Conservation (phyloP, 1,140 invertebrate species). For the Listronotus bonariensis region DNA sequence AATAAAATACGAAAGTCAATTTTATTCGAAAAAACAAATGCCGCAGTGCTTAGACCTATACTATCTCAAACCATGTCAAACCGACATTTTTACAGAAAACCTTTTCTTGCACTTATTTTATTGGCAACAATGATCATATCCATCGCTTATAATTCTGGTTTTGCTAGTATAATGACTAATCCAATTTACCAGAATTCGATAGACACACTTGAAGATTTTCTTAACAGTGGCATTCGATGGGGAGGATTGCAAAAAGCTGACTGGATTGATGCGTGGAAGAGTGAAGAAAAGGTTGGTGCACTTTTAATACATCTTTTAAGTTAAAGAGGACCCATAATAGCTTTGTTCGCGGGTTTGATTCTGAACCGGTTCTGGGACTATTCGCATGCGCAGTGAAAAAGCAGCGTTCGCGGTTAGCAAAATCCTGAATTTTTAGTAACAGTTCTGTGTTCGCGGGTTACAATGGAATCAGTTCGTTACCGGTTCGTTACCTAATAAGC, state of each 20-base stretch:
- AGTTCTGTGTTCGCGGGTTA: too few relatives aligned
- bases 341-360: too few relatives aligned
- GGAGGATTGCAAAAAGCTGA: constrained; percentile 35
- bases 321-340: too few relatives aligned
- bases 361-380: too few relatives aligned
- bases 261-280: constrained; percentile 11
- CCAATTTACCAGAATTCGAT: constrained; percentile 52
- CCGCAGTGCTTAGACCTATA: background rate
- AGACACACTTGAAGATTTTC: constrained; percentile 42
- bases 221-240: constrained; percentile 38
- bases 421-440: too few relatives aligned
- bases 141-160: constrained; percentile 58
- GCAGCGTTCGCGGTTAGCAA: too few relatives aligned
- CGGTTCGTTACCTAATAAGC: too few relatives aligned
- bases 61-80: background rate
- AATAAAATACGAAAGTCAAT: background rate
- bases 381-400: too few relatives aligned
- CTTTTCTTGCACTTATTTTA: constrained; percentile 50
- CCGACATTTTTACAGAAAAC: background rate
- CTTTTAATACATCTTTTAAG: too few relatives aligned
- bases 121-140: constrained; percentile 58
- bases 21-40: background rate
- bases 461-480: too few relatives aligned
- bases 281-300: background rate
- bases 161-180: constrained; percentile 62